Evolutionary conservation across 2,113 vertebrate genomes (phyloP).

Genomic region (Sus scrofa): T2T-Sscrofa CM000815.6:101402501-101403000

Average conservation of each 20-base stretch:
- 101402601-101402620: background rate
- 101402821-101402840: too few species aligned
- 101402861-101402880: too few species aligned
- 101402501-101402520: too few species aligned
- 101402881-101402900: background rate
- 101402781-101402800: too few species aligned
- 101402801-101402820: too few species aligned
- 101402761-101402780: too few species aligned
- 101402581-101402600: accelerated
- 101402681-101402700: too few species aligned
- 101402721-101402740: too few species aligned
- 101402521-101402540: background rate
- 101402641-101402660: background rate
- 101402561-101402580: background rate
- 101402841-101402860: too few species aligned
- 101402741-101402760: too few species aligned
- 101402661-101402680: background rate
- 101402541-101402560: background rate
- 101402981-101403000: background rate
- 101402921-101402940: background rate
- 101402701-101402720: too few species aligned
- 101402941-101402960: background rate
- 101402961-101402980: background rate
- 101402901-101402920: background rate
- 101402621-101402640: background rate